Evolutionary conservation across 2,797 vertebrate genomes (phyloP), one percentile per base, ranked within the genome.

Genomic region (Decapterus maruadsi): DNA sequence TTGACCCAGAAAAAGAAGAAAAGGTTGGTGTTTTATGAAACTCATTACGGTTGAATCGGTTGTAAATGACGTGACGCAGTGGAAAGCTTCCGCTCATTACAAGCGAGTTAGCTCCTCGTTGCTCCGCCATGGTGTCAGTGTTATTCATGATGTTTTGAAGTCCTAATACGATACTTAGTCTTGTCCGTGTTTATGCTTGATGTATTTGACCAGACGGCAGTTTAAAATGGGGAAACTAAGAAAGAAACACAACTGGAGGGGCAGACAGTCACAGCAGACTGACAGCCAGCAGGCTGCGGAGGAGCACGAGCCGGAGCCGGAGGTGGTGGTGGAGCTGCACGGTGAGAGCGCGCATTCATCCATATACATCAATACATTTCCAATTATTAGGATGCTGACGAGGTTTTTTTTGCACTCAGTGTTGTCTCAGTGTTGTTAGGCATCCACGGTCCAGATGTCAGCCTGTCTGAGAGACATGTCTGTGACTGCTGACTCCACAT

Each of bases 221-320:
- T 75, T 46, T 62, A 83, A 64, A 58, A 97, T 98, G 97, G 97
- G 96, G 20, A 96, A 92, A 68, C 67, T 95, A 9, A 94, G 94
- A 73, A 96, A 93, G 79, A 93, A 91, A 51, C 93, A 95, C 86
- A 97, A 97, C 90, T 97, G 96, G 97, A 96, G 92, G 83, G 96
- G 95, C 2, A 94, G 97, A 54, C 88, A n/a, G n/a, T n/a, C n/a
- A n/a, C n/a, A 91, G 64, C 91, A 95, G 83, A 85, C 19, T 42
- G 80, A 91, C 20, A 8, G 68, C 45, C 73, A 78, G 48, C 75
- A 78, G 50, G 53, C 86, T 55, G 36, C 62, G 17, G 76, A 61
- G 48, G 77, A 78, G 36, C 62, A 45, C 36, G 87, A 83, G 36
- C 75, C 77, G 0, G 87, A 83, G 36, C 75, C 77, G 0, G 78